Conservation (phyloP, 2,113 vertebrate species). For the Rissa tridactyla region DNA sequence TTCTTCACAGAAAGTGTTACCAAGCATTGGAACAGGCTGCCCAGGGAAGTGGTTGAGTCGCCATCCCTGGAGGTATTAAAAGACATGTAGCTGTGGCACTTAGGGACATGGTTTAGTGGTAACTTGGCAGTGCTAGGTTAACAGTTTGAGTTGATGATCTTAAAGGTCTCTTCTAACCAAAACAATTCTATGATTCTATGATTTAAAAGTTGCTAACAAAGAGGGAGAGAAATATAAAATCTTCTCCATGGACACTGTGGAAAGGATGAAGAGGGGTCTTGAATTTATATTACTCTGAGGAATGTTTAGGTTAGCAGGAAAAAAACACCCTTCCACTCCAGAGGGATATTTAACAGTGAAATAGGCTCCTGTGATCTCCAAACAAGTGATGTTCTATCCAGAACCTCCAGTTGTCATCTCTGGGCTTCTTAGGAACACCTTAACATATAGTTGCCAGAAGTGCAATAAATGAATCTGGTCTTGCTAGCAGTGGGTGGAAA, state of each 20-base stretch:
- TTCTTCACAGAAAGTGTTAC: not conserved
- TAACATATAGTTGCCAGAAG: not conserved
- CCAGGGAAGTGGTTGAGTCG: not conserved
- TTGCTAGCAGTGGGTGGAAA: not conserved
- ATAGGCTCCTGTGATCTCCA: not conserved
- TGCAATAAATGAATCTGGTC: not conserved
- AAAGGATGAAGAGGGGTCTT: not conserved
- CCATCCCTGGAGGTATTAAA: not conserved
- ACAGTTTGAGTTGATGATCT: not conserved
- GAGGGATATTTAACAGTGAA: not conserved
- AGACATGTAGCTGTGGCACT: not conserved
- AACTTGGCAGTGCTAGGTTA: not conserved
- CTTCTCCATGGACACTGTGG: not conserved
- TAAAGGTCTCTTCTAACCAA: not conserved
- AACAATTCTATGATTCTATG: not conserved
- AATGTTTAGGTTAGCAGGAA: not conserved
- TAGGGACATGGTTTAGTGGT: not conserved
- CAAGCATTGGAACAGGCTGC: not conserved
- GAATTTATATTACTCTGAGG: not conserved
- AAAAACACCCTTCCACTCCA: not conserved
- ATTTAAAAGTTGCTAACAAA: not conserved
- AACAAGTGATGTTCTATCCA: not conserved
- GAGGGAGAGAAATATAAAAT: not conserved
- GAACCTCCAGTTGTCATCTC: fast-evolving
- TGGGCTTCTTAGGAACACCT: not conserved